phyloP scores from a whole-genome alignment of 2,113 vertebrate genomes.

The Sapayoa aenigma region DNA sequence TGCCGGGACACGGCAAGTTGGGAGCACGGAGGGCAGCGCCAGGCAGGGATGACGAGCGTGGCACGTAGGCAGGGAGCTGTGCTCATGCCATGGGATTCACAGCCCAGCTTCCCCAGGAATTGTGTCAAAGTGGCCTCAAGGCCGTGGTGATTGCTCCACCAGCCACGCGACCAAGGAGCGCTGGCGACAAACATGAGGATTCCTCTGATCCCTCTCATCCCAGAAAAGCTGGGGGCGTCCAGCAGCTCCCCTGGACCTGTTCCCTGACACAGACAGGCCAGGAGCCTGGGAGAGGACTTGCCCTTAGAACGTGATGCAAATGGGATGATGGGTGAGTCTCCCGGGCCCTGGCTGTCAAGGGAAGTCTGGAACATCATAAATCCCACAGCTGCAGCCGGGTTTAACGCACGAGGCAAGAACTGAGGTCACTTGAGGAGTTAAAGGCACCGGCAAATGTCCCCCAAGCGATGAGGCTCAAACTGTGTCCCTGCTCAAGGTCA shows the following conservation, averaged over 20 bases:
- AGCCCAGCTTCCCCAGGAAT: not conserved
- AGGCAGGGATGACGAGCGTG: not conserved
- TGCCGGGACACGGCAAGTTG: not conserved
- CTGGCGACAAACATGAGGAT: accelerated
- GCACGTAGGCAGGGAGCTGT: not conserved
- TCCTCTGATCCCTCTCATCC: not conserved
- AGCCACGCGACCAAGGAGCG: accelerated
- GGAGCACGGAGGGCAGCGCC: not conserved
- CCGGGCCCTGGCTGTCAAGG: not conserved
- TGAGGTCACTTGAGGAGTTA: not conserved
- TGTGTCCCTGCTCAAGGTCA: not conserved
- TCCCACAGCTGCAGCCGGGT: not conserved
- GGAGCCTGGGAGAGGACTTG: not conserved
- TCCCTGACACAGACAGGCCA: accelerated
- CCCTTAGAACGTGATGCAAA: not conserved
- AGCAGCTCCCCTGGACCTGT: not conserved
- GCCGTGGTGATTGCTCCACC: accelerated
- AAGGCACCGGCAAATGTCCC: not conserved
- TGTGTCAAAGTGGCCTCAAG: not conserved
- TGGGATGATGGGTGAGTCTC: not conserved
- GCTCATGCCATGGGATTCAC: not conserved
- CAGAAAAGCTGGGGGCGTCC: not conserved
- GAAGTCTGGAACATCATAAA: not conserved
- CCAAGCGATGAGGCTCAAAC: not conserved
- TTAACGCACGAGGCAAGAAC: not conserved